These are phyloP conservation scores for Acleris emargana DNA, from an alignment of 2,888 invertebrate species.

Conservation along the genomic window DNA sequence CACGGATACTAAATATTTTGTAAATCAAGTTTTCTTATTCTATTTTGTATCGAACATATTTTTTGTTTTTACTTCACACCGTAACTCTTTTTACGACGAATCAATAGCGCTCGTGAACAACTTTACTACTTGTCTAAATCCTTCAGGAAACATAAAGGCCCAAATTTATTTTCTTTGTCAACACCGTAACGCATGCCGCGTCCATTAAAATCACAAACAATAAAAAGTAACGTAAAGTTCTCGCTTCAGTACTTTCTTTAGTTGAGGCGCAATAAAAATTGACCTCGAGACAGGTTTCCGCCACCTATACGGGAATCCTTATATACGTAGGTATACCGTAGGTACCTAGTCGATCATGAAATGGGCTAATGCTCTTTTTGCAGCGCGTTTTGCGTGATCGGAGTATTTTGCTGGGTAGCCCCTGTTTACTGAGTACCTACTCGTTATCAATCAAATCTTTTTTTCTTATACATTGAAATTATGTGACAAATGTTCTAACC, in stretches of 20 bases:
- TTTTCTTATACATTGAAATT: neutral
- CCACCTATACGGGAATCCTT: no score
- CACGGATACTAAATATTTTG: neutral
- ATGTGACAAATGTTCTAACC: neutral
- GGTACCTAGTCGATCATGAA: neutral
- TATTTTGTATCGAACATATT: no score
- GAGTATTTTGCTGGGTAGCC: slow-evolving; percentile 3
- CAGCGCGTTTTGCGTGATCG: slow-evolving; percentile 20
- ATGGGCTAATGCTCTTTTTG: slow-evolving; percentile 19
- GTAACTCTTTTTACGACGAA: slow-evolving; percentile 21
- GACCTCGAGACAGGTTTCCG: slow-evolving; percentile 42
- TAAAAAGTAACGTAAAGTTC: slow-evolving; percentile 45
- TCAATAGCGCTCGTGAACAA: slow-evolving; percentile 27
- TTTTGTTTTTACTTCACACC: slow-evolving; percentile 12
- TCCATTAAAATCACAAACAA: slow-evolving; percentile 44
- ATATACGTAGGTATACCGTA: no score
- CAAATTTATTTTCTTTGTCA: slow-evolving; percentile 27
- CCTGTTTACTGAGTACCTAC: no score
- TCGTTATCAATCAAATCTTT: no score
- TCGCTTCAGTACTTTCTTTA: slow-evolving; percentile 29
- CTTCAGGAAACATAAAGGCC: slow-evolving; percentile 19
- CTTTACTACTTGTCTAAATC: slow-evolving; percentile 30
- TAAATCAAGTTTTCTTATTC: no score
- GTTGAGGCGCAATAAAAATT: slow-evolving; percentile 46
- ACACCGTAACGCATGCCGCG: slow-evolving; percentile 10